phyloP scores from a whole-genome alignment of 2,888 invertebrate genomes.

The Apoderus coryli region DNA sequence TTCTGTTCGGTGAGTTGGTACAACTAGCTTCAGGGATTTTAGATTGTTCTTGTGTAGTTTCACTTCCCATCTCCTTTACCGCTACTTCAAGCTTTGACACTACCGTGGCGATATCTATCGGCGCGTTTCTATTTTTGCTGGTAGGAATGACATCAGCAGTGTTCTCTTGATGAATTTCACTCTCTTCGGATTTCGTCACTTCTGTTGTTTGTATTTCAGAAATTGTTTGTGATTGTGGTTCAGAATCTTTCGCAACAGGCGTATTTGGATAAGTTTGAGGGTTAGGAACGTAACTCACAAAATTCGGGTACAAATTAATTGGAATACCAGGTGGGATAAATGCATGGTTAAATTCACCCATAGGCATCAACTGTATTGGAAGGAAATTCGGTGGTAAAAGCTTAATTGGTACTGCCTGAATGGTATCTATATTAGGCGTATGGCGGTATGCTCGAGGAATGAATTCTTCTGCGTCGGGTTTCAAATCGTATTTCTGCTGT shows the following conservation, averaged over 20 bases:
- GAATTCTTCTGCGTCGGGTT: constrained; percentile 33
- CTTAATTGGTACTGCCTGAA: constrained; percentile 24
- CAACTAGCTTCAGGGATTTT: constrained; percentile 1
- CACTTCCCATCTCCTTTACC: constrained; percentile 26
- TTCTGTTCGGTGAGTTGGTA: constrained; percentile 7
- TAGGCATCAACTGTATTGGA: constrained; percentile 26
- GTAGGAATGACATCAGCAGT: too few relatives aligned
- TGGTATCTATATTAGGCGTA: constrained; percentile 18
- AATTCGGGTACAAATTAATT: constrained; percentile 24
- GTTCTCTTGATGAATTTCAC: constrained; percentile 4
- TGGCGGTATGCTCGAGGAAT: constrained; percentile 28
- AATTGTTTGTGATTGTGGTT: not conserved
- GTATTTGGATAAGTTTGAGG: too few relatives aligned
- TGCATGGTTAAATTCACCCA: constrained; percentile 21
- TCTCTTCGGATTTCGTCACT: constrained; percentile 12
- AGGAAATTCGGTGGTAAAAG: constrained; percentile 27
- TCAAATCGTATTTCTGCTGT: constrained; percentile 21
- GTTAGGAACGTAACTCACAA: constrained; percentile 12
- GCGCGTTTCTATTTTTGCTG: constrained; percentile 21
- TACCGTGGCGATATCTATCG: constrained; percentile 31
- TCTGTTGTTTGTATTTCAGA: constrained; percentile 13
- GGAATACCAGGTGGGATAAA: constrained; percentile 27
- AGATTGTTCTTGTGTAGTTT: constrained; percentile 12
- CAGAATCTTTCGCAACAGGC: not conserved
- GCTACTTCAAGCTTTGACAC: constrained; percentile 33